phyloP scores from a whole-genome alignment of 2,113 vertebrate genomes.

The Accipiter virgatus region DNA sequence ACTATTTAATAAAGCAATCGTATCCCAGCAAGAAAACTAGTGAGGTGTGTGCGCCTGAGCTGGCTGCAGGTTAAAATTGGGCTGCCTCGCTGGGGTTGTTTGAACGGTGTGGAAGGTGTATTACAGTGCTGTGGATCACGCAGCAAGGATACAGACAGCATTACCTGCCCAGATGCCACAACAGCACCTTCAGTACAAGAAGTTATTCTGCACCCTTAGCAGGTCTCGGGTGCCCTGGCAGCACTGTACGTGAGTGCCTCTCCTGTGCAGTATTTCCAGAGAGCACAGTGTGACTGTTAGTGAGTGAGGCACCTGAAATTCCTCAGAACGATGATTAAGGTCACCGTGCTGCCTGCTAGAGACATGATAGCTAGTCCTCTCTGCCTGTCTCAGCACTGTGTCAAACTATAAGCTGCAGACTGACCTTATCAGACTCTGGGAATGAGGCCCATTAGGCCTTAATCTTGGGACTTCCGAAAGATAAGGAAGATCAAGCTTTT shows the following conservation, averaged over 20 bases:
- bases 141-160: fast-evolving
- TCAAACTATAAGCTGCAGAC: background rate
- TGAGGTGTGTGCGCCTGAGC: background rate
- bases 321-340: background rate
- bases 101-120: background rate
- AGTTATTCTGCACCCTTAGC: background rate
- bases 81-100: background rate
- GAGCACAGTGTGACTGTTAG: fast-evolving
- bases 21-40: background rate
- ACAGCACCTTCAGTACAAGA: background rate
- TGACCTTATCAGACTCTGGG: background rate
- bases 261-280: background rate
- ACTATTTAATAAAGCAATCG: background rate
- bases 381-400: background rate
- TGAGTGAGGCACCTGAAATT: background rate
- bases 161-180: background rate
- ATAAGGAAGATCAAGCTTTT: background rate
- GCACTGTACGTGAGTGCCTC: fast-evolving
- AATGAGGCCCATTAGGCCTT: background rate
- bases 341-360: background rate
- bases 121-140: background rate
- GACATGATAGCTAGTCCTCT: background rate
- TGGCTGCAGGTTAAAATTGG: background rate
- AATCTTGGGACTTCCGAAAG: background rate
- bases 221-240: background rate